Evolutionary conservation across 1,140 invertebrate species (phyloP), one percentile per base, ranked within the genome.

Genomic region (Drosophila neocordata): DNA sequence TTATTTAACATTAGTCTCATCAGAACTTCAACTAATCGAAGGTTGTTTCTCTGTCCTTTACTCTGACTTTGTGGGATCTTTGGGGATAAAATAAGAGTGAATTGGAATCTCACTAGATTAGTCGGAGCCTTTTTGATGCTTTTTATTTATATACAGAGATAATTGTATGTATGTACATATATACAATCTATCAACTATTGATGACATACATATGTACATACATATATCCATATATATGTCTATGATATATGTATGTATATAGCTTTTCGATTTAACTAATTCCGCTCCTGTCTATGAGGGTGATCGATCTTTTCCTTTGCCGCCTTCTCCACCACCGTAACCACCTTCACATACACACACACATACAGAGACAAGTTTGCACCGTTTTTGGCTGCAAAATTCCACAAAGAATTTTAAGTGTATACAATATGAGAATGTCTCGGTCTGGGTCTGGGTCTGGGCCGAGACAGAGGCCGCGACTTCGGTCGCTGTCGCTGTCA

Each of bases 401-500:
- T 87, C 83, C 83, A 83, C 60, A 88, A 88, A 77, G 85, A 83
- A 71, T 87, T 78, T 87, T 82, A 82, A 79, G 79, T 82, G 75
- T 82, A 88, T 77, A 77, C 83, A 88, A 79, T 88, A 87, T 85
- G 83, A 44, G 41, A 81, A 81, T 87, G 82, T 85, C 82, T 85
- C 77, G 77, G 82, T 85, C 81, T 87, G 82, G 78, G 77, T 64
- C 79, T 44, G 41, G 41, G 77, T 64, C 79, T 44, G 41, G 41
- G 41, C 41, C 41, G 15, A 44, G 41, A 44, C 41, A 44, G 41
- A 44, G 41, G 41, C 41, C 41, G 41, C 41, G 41, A 57, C 73
- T 63, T 55, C 65, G 71, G 59, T 74, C n/a, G 37, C 37, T 12
- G 41, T 44, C 37, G 24, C 57, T 2, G 34, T 69, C 38, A 24